Evolutionary conservation across 2,888 invertebrate genomes (phyloP), one percentile per base, ranked within the genome.

Genomic region (Metalampra italica): DNA sequence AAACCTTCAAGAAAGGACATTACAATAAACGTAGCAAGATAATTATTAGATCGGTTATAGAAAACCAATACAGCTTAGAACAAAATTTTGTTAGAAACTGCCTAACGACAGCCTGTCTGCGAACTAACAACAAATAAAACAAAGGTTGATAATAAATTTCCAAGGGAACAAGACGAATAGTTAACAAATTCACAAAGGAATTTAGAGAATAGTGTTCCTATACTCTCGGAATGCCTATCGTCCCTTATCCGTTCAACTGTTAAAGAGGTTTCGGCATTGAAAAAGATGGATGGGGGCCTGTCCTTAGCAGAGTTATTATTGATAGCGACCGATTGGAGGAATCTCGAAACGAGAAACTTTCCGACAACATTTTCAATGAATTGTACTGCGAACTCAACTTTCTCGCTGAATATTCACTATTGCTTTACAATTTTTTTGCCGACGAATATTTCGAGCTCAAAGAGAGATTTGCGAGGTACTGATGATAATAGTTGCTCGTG

Each of bases 251-350:
- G 62, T 57, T 64, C 57, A 55, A 51, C 59, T 60, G 65, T 54
- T 65, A 64, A 62, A 52, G 56, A 55, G 67, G 61, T 55, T 62
- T 54, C 52, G 54, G 46, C 56, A 56, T 58, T 66, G 67, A 66
- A 64, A 66, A 69, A 75, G 75, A 76, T 76, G 73, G 71, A 75
- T 75, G 51, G 22, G 22, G 43, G 43, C 34, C 64, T 60, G 70
- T 71, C 74, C 60, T 56, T 63, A 49, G 52, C 66, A 64, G 70
- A 42, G 36, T 49, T 46, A 12, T 43, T 39, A 49, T 41, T 30
- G 41, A 45, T 49, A 39, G 13, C 36, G 42, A 43, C 29, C 29
- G 32, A 44, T 44, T 7, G 22, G 1, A 12, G 47, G 34, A 43
- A 29, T 22, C 29, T 41, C 43, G 42, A 42, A 47, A 30, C 22